These are phyloP conservation scores for Tetragnatha versicolor DNA, from an alignment of 1,140 invertebrate genomes.

Conservation along the genomic window DNA sequence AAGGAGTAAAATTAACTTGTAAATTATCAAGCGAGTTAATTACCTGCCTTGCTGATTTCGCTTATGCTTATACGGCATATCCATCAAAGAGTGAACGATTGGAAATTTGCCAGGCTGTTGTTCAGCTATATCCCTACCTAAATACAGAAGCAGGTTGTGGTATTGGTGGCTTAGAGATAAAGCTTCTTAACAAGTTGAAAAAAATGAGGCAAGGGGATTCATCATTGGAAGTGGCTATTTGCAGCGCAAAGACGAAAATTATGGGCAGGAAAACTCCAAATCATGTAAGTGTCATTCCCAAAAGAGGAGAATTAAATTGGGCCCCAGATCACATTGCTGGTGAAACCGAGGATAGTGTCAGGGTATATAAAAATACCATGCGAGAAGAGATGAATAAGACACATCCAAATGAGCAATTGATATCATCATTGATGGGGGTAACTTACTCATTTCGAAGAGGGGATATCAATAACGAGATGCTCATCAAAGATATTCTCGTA, in stretches of 20 bases:
- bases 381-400: not conserved
- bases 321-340: not conserved
- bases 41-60: not conserved
- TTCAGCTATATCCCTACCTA: not conserved
- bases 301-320: not conserved
- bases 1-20: not conserved
- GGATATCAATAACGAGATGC: not conserved
- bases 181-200: not conserved
- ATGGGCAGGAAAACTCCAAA: not conserved
- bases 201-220: not conserved
- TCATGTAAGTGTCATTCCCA: not conserved
- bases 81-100: not conserved
- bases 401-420: not conserved
- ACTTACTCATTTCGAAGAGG: not conserved
- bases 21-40: not conserved
- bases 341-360: not conserved
- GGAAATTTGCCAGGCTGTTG: not conserved
- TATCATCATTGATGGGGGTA: not conserved
- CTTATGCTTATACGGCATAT: not conserved
- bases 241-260: not conserved
- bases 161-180: not conserved
- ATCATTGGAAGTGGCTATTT: not conserved
- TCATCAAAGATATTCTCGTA: not conserved
- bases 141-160: not conserved
- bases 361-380: not conserved